Evolutionary conservation across 2,888 invertebrate genomes (phyloP).

Genomic region (Eupithecia pulchellata): DNA sequence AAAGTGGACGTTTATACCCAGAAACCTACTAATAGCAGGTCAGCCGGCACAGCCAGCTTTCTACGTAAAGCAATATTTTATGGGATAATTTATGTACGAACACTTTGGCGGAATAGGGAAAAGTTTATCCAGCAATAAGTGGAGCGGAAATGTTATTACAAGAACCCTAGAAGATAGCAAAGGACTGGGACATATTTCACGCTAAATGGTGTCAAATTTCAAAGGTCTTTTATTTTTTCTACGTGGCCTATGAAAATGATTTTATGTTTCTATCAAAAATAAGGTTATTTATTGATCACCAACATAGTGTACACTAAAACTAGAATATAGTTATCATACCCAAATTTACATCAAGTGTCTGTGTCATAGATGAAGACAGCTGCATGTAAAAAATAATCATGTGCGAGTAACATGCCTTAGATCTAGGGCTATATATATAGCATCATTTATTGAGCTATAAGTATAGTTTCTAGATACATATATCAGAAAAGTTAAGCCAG

Average conservation of each 20-base stretch:
- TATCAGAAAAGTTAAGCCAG: too few relatives aligned
- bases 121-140: conserved; percentile 52
- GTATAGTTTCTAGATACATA: too few relatives aligned
- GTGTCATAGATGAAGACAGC: too few relatives aligned
- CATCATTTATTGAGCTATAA: too few relatives aligned
- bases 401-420: too few relatives aligned
- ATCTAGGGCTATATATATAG: too few relatives aligned
- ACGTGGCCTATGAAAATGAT: neutral
- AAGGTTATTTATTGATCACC: too few relatives aligned
- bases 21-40: neutral
- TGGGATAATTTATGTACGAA: conserved; percentile 55
- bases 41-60: conserved; percentile 16
- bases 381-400: too few relatives aligned
- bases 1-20: too few relatives aligned
- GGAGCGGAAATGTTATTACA: conserved; percentile 35
- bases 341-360: too few relatives aligned
- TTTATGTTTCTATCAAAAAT: neutral
- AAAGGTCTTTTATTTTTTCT: conserved; percentile 4
- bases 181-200: conserved; percentile 46
- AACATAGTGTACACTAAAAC: too few relatives aligned
- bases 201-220: conserved; percentile 15
- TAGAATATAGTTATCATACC: too few relatives aligned
- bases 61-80: conserved; percentile 35
- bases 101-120: conserved; percentile 50
- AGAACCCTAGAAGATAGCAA: conserved; percentile 26